Percentiles rank a stretch among this genome's conserved stretches.
These are phyloP conservation scores for Hepsetus odoe DNA, from an alignment of 2,113 vertebrate genomes.

Conservation along the genomic window DNA sequence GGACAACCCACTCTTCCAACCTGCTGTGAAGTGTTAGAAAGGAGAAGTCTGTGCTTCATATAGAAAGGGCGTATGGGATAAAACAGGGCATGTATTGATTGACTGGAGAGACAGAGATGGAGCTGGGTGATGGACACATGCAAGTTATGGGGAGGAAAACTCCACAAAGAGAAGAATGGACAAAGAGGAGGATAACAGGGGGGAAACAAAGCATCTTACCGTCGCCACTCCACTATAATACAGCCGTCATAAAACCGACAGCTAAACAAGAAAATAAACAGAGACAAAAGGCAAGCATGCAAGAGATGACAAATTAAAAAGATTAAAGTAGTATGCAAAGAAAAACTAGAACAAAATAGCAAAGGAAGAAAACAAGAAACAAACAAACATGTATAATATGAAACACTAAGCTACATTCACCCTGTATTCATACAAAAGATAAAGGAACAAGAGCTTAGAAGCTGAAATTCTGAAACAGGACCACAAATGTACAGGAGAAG, in stretches of 20 bases:
- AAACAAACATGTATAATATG: not conserved
- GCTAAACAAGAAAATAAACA: slow-evolving; percentile 4
- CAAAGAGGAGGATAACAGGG: not conserved
- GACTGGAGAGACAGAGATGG: not conserved
- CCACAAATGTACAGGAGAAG: too few relatives aligned
- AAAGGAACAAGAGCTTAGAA: not conserved
- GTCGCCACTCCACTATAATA: slow-evolving; percentile 31
- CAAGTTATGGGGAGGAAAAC: not conserved
- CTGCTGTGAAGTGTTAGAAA: not conserved
- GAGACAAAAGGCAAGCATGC: not conserved
- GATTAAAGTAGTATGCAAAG: too few relatives aligned
- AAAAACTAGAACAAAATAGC: not conserved
- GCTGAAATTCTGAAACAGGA: too few relatives aligned
- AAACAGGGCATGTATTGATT: not conserved
- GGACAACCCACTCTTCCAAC: not conserved
- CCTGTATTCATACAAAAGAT: too few relatives aligned
- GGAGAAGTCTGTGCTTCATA: not conserved
- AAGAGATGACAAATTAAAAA: not conserved
- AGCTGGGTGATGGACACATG: not conserved
- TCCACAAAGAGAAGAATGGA: not conserved
- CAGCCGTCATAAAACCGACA: slow-evolving; percentile 29
- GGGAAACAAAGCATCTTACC: slow-evolving; percentile 33
- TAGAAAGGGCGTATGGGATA: not conserved
- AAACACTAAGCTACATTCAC: too few relatives aligned
- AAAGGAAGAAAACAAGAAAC: too few relatives aligned